Conservation (phyloP, 2,888 invertebrate species). For the Dastarcus helophoroides region DNA sequence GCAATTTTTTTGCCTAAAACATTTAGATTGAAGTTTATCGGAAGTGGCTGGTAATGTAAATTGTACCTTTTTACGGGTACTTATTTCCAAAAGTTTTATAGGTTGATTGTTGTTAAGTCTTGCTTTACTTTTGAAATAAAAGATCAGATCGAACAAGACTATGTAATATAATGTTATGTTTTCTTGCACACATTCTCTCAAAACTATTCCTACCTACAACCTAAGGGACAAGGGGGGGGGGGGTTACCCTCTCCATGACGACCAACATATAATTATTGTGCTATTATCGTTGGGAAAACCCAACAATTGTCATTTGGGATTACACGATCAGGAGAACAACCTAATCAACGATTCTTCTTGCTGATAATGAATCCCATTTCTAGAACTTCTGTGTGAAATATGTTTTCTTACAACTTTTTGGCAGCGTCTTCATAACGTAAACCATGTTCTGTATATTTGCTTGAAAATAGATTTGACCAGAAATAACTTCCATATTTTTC, state of each 20-base stretch:
- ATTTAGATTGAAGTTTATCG: neutral
- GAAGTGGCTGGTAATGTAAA: neutral
- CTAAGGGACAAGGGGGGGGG: too few species aligned
- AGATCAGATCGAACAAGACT: too few species aligned
- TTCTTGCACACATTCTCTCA: too few species aligned
- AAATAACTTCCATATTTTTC: neutral
- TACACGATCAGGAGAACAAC: neutral
- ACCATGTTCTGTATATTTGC: neutral
- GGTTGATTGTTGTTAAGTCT: too few species aligned
- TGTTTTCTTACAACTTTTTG: neutral
- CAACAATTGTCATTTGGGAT: neutral
- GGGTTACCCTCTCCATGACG: too few species aligned
- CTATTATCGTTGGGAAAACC: too few species aligned
- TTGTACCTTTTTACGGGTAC: neutral
- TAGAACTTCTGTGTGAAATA: neutral
- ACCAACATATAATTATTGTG: too few species aligned
- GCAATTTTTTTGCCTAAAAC: slow-evolving; percentile 1
- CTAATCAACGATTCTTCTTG: neutral
- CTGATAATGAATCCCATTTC: neutral
- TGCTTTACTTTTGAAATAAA: too few species aligned
- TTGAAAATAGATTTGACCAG: slow-evolving; percentile 1
- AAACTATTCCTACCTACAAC: too few species aligned
- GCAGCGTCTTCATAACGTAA: neutral
- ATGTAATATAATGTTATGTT: too few species aligned
- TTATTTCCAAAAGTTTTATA: neutral